These are phyloP conservation scores for Nothocercus nigrocapillus DNA, from an alignment of 2,113 vertebrate genomes.

Conservation along the genomic window DNA sequence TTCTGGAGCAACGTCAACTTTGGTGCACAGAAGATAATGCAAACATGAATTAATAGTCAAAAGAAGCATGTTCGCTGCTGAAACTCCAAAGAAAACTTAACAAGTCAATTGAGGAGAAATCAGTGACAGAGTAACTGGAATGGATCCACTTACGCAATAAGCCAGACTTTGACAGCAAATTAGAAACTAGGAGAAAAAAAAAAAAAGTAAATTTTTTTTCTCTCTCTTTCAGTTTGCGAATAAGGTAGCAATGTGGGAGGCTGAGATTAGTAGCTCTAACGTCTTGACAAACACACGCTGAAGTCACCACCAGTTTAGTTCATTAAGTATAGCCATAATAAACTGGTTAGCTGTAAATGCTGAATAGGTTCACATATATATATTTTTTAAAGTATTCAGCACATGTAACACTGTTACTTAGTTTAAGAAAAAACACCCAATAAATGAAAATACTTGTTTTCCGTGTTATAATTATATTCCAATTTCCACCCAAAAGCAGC, in stretches of 20 bases:
- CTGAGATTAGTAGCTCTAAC: background rate
- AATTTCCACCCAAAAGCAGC: slow-evolving; percentile 5
- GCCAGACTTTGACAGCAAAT: slow-evolving; percentile 18
- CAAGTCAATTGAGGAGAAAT: background rate
- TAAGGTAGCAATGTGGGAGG: background rate
- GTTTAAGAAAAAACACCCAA: background rate
- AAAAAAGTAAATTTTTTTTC: background rate
- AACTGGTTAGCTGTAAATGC: background rate
- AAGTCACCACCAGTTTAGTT: background rate
- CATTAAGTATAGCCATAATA: background rate
- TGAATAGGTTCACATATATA: background rate
- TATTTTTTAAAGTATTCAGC: background rate
- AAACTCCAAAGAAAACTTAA: slow-evolving; percentile 10
- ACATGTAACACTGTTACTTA: background rate
- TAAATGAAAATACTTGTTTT: slow-evolving; percentile 3
- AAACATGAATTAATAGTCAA: background rate
- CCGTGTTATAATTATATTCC: background rate
- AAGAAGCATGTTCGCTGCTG: background rate
- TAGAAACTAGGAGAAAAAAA: background rate
- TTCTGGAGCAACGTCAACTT: background rate
- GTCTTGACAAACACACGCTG: background rate
- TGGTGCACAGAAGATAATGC: background rate
- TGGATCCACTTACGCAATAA: background rate
- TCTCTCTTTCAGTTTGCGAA: background rate
- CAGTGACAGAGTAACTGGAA: background rate